phyloP scores from a whole-genome alignment of 1,140 invertebrate genomes.

The Apis florea region DNA sequence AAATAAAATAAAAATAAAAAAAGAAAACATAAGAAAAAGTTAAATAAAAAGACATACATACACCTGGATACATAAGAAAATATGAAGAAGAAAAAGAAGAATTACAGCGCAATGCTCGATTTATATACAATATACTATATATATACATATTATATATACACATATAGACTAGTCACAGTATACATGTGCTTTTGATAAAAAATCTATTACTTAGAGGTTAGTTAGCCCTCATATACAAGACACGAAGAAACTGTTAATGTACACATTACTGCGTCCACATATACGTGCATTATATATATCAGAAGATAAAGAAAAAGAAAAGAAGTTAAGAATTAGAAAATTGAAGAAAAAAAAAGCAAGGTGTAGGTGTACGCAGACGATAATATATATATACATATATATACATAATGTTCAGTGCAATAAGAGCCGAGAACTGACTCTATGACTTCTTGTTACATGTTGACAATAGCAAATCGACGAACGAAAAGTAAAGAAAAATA shows the following conservation, averaged over 20 bases:
- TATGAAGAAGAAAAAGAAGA: conserved; percentile 18
- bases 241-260: conserved; percentile 43
- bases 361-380: conserved; percentile 41
- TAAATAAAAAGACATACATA: background rate
- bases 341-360: background rate
- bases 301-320: background rate
- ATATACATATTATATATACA: conserved; percentile 73
- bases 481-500: background rate
- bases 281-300: conserved; percentile 34
- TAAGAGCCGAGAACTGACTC: conserved; percentile 24
- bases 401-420: conserved; percentile 52
- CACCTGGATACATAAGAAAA: background rate
- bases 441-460: conserved; percentile 51
- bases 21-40: background rate
- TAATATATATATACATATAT: conserved; percentile 49
- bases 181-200: conserved; percentile 78
- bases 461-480: conserved; percentile 59
- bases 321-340: background rate
- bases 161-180: conserved; percentile 72
- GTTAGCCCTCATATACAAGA: conserved; percentile 65
- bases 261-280: conserved; percentile 50
- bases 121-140: conserved; percentile 73
- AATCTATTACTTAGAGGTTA: conserved; percentile 74
- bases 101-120: conserved; percentile 63
- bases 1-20: background rate